phyloP scores from a whole-genome alignment of 2,888 invertebrate species.

The Machimus rusticus region DNA sequence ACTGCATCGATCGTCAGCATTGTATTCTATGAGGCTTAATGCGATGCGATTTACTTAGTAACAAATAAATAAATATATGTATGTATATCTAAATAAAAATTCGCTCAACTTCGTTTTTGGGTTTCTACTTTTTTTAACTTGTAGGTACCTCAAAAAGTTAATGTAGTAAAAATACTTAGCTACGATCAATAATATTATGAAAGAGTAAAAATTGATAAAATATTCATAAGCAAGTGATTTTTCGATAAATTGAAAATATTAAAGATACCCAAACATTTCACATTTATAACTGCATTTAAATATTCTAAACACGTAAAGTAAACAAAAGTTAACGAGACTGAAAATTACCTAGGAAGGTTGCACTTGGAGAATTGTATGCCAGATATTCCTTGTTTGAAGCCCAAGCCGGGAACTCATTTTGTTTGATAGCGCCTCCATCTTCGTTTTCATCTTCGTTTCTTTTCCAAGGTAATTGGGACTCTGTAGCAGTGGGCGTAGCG shows the following conservation, averaged over 20 bases:
- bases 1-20: too few relatives aligned
- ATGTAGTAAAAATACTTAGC: too few relatives aligned
- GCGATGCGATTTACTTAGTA: too few relatives aligned
- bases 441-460: slow-evolving; percentile 78
- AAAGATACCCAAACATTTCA: neutral
- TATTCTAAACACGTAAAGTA: neutral
- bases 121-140: too few relatives aligned
- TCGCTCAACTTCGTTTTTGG: too few relatives aligned
- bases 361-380: slow-evolving; percentile 89
- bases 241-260: neutral
- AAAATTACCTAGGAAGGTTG: slow-evolving; percentile 83
- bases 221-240: neutral
- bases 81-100: too few relatives aligned
- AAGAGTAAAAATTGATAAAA: neutral
- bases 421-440: slow-evolving; percentile 73
- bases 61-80: too few relatives aligned
- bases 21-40: too few relatives aligned
- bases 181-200: too few relatives aligned
- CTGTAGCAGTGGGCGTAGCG: slow-evolving; percentile 87
- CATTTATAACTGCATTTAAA: slow-evolving; percentile 26
- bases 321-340: neutral
- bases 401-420: slow-evolving; percentile 94
- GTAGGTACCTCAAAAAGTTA: too few relatives aligned
- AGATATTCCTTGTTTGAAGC: slow-evolving; percentile 93
- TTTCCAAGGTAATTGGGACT: slow-evolving; percentile 93